Evolutionary conservation across 2,888 invertebrate genomes (phyloP), one percentile per base, ranked within the genome.

Genomic region (Tachina fera): DNA sequence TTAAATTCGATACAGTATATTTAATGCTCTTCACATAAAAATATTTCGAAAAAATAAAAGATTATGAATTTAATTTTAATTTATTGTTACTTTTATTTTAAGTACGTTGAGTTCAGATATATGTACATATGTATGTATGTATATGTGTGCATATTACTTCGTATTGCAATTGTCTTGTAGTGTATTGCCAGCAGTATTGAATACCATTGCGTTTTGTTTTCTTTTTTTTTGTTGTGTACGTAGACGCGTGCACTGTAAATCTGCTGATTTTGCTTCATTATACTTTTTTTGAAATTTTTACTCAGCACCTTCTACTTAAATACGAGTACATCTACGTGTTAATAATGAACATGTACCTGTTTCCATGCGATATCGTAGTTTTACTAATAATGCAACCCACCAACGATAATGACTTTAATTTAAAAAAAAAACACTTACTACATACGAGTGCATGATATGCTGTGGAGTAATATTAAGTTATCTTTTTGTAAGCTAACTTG

Each of bases 171-270:
- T 58, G 61, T 74, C 67, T 76, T 72, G 63, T 71, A 56, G 76
- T 58, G 39, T 67, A 75, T 67, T 83, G 72, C 78, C 83, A 83
- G 83, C 67, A 76, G 60, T 77, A 67, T 81, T 61, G 77, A 61
- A 72, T 76, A 49, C 51, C 49, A 2, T n/a, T 49, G 49, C 19
- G 58, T 60, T 60, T 41, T 58, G 19, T 47, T 47, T 39, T 14
- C 16, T 68, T 39, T 31, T 31, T n/a, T n/a, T 31, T 31, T 31
- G 0, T 31, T 31, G 31, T 31, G 22, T 31, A 14, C 6, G 41
- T 43, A 65, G n/a, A 49, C 11, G 39, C 45, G 22, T 41, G 39
- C 16, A 65, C 65, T 43, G 71, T 78, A 67, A 83, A 79, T 86
- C 75, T 76, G 75, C 74, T 78, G 85, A 85, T 71, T 78, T 58